Conservation (phyloP, 2,113 vertebrate species). For the Psophia crepitans region DNA sequence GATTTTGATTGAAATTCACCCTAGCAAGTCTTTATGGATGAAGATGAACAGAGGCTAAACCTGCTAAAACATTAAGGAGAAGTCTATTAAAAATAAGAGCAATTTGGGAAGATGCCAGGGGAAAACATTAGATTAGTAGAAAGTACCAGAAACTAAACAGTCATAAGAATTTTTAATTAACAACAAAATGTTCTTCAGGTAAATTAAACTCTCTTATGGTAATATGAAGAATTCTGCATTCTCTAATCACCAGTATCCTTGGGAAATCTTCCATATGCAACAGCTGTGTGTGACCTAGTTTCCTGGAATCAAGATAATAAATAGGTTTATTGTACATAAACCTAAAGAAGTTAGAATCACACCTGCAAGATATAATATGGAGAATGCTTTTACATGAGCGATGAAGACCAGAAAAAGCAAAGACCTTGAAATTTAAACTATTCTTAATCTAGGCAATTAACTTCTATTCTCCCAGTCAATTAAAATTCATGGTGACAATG, state of each 20-base stretch:
- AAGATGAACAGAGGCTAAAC: neutral
- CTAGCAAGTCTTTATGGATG: neutral
- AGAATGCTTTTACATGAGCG: neutral
- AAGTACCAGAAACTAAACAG: neutral
- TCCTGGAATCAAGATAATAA: neutral
- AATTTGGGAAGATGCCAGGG: neutral
- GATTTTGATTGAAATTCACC: neutral
- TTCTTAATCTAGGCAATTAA: neutral
- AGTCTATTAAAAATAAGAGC: neutral
- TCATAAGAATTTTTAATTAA: constrained; percentile 5
- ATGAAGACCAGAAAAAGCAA: neutral
- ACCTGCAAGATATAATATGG: neutral
- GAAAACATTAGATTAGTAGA: neutral
- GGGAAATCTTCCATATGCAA: neutral
- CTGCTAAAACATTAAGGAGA: neutral
- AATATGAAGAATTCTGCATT: neutral
- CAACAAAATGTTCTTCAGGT: neutral
- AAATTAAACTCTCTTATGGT: neutral
- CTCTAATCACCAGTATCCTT: neutral
- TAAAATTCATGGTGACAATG: neutral
- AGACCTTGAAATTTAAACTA: neutral
- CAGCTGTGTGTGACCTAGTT: neutral
- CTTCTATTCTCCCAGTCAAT: neutral
- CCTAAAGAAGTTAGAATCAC: neutral
- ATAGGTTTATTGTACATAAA: neutral